Base-by-base conservation (phyloP, 2,888 invertebrate species). In the Ennomos quercinarius region DNA sequence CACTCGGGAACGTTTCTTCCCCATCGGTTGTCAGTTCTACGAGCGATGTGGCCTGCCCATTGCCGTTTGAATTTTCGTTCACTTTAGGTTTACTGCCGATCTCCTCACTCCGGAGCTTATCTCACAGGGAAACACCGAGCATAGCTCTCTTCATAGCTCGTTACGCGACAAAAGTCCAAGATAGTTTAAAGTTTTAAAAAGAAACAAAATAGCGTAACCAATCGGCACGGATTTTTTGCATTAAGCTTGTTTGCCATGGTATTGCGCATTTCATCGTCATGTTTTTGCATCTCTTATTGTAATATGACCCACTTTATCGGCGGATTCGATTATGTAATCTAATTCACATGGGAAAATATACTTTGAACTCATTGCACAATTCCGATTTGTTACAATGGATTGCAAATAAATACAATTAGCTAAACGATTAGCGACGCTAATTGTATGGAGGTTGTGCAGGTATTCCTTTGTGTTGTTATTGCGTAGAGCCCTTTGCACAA, bases 331-430 rank as follows among this genome's bases (percentile, higher is more conserved):
- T 61, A 62, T 41, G 68, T 63, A 66, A 68, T 37, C 1, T 17
- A 41, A 46, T 61, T 68, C 68, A 46, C 66, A 64, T 63, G 68
- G 63, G 66, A 68, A 64, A 50, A 53, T 44, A 17, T 49, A n/a
- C n/a, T n/a, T 39, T 44, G 27, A 45, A 36, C 35, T 42, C 34
- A 56, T 67, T 66, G 48, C 66, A 64, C 63, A 64, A 68, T 63
- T 47, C 45, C 12, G 57, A 59, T 45, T 64, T 59, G 58, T 46
- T 34, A 57, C 61, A 61, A 57, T 59, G 47, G 53, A 34, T 42
- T 46, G 59, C 49, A 50, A 43, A 45, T 54, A 45, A 35, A 52
- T 27, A 45, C 53, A 40, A 49, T 53, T 43, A 52, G 47, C 38
- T 39, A 42, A 47, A 35, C 43, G 47, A 58, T 48, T 58, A 42